A percentile compares a stretch with the other conserved stretches of the same genome.
Conservation (phyloP, 2,797 vertebrate species). For the Melanotaenia maccullochi region DNA sequence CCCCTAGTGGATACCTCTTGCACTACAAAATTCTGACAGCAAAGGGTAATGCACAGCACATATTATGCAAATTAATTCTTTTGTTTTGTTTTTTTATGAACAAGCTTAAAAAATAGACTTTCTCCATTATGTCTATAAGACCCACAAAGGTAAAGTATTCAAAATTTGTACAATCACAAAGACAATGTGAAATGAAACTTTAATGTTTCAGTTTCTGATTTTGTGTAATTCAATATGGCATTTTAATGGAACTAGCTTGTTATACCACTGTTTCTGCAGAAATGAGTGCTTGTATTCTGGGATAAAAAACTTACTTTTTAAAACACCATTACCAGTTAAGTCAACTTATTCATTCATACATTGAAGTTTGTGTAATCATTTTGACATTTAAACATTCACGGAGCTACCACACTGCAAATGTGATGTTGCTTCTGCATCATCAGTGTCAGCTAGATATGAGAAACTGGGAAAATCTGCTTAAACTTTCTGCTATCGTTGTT, state of each 20-base stretch:
- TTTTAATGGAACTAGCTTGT: conserved; percentile 16
- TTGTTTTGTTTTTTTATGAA: no score
- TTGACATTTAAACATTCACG: conserved; percentile 54
- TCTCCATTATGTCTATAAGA: no score
- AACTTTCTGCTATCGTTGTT: neutral
- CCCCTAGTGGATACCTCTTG: no score
- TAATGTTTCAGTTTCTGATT: neutral
- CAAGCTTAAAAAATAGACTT: no score
- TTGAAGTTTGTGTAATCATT: conserved; percentile 39
- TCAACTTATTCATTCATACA: conserved; percentile 52
- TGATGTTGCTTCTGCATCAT: conserved; percentile 49
- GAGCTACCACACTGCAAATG: conserved; percentile 43
- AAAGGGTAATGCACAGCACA: no score
- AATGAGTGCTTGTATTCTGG: conserved; percentile 10
- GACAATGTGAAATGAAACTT: neutral
- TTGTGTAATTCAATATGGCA: neutral
- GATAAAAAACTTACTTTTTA: conserved; percentile 33
- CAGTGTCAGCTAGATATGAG: conserved; percentile 29
- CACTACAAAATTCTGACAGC: no score
- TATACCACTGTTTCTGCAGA: conserved; percentile 3
- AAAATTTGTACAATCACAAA: neutral
- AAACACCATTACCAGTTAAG: neutral
- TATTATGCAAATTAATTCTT: no score
- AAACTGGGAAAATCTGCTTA: neutral
- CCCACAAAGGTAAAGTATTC: no score